Evolutionary conservation across 2,113 vertebrate genomes (phyloP).

Genomic region (Ptilonorhynchus violaceus): DNA sequence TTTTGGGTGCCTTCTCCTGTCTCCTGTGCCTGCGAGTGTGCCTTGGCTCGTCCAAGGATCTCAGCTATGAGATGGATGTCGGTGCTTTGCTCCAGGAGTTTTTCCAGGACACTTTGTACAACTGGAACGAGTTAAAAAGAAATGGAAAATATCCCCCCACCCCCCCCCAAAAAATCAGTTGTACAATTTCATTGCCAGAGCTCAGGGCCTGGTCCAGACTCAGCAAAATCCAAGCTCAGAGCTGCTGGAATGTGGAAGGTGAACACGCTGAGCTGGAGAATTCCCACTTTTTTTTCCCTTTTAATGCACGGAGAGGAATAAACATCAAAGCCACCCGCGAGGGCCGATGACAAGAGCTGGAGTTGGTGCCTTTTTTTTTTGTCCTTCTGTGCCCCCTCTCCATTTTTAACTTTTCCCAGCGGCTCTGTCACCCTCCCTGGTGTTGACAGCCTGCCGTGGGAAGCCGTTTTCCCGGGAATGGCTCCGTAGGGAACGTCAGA

Average conservation of each 20-base stretch:
- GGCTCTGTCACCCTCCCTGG: too few species aligned
- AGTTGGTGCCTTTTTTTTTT: neutral
- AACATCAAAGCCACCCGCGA: neutral
- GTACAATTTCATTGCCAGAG: neutral
- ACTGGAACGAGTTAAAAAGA: constrained; percentile 36
- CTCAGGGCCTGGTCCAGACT: neutral
- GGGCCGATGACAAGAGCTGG: neutral
- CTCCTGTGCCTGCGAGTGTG: neutral
- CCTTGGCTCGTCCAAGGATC: neutral
- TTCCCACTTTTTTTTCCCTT: neutral
- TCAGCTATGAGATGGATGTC: neutral
- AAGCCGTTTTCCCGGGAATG: neutral
- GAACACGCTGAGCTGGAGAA: neutral
- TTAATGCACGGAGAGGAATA: neutral
- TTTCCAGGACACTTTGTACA: constrained; percentile 34
- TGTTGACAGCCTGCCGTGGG: too few species aligned
- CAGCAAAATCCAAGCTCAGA: neutral
- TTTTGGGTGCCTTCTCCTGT: constrained; percentile 12
- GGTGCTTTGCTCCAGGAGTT: neutral
- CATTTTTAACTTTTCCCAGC: neutral
- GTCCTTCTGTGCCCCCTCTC: neutral
- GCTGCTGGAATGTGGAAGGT: neutral
- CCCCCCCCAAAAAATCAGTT: neutral
- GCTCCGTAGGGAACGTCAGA: neutral
- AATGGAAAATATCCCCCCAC: neutral